phyloP scores from a whole-genome alignment of 2,888 invertebrate genomes.

The Drosophila formosana region DNA sequence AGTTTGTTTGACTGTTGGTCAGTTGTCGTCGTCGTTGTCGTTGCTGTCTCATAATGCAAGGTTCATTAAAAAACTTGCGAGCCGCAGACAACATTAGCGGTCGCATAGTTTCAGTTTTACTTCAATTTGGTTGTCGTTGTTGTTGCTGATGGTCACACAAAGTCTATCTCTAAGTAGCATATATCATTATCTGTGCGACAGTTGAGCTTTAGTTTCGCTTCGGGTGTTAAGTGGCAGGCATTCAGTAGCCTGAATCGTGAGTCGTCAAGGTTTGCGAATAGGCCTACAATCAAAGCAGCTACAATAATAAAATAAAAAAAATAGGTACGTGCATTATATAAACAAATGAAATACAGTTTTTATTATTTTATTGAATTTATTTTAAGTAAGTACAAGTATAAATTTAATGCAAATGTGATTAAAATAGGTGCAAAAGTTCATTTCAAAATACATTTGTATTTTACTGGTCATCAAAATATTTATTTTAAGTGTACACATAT shows the following conservation, averaged over 20 bases:
- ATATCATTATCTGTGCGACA: slow-evolving; percentile 20
- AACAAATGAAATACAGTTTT: not conserved
- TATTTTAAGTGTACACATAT: too few relatives aligned
- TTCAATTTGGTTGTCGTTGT: not conserved
- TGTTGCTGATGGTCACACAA: slow-evolving; percentile 18
- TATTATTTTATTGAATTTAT: too few relatives aligned
- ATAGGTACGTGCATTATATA: too few relatives aligned
- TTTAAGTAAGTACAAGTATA: too few relatives aligned
- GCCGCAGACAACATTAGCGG: slow-evolving; percentile 52
- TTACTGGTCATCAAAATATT: too few relatives aligned
- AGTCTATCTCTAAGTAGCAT: slow-evolving; percentile 4
- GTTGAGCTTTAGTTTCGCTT: slow-evolving; percentile 20
- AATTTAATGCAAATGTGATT: too few relatives aligned
- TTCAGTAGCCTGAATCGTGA: not conserved
- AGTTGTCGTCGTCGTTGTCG: slow-evolving; percentile 14
- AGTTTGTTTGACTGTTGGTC: slow-evolving; percentile 41
- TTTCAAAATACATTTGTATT: too few relatives aligned
- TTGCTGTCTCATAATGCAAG: slow-evolving; percentile 39
- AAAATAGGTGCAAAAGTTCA: too few relatives aligned
- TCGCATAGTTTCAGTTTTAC: slow-evolving; percentile 30
- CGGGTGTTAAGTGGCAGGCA: slow-evolving; percentile 1
- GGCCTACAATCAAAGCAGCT: not conserved
- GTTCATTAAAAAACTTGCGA: slow-evolving; percentile 49
- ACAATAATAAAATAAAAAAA: too few relatives aligned
- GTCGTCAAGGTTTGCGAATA: not conserved